Percentiles rank a stretch among this genome's conserved stretches.
These are phyloP conservation scores for Elanus axillaris DNA, from an alignment of 2,113 vertebrate genomes.

Conservation along the genomic window DNA sequence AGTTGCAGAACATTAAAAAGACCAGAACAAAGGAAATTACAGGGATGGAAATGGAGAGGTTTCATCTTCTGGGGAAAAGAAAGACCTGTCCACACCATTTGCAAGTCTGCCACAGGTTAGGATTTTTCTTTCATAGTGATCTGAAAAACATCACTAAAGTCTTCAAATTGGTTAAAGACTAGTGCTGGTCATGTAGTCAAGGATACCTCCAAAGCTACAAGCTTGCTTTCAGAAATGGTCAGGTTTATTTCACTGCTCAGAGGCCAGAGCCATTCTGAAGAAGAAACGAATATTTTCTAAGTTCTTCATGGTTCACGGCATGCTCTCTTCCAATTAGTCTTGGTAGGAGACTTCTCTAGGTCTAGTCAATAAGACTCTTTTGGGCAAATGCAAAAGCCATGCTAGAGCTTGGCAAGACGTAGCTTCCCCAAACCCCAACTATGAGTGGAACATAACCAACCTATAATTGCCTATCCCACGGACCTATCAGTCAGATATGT, in stretches of 20 bases:
- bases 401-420: background rate
- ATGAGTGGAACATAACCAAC: background rate
- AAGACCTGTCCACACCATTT: background rate
- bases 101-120: background rate
- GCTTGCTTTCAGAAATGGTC: background rate
- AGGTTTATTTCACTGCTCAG: background rate
- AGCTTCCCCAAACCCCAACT: background rate
- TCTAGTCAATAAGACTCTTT: background rate
- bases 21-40: constrained; percentile 19
- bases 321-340: background rate
- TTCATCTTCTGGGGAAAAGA: background rate
- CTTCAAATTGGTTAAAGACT: background rate
- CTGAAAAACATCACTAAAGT: background rate
- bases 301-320: background rate
- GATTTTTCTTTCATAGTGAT: background rate
- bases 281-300: background rate
- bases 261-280: background rate
- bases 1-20: background rate
- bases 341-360: background rate
- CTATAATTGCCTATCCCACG: background rate
- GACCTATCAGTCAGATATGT: background rate
- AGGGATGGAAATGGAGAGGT: background rate
- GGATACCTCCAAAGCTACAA: background rate
- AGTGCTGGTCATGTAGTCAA: background rate
- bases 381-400: background rate